Evolutionary conservation across 2,797 vertebrate genomes (phyloP).

Genomic region (Sebastes nivosus): DNA sequence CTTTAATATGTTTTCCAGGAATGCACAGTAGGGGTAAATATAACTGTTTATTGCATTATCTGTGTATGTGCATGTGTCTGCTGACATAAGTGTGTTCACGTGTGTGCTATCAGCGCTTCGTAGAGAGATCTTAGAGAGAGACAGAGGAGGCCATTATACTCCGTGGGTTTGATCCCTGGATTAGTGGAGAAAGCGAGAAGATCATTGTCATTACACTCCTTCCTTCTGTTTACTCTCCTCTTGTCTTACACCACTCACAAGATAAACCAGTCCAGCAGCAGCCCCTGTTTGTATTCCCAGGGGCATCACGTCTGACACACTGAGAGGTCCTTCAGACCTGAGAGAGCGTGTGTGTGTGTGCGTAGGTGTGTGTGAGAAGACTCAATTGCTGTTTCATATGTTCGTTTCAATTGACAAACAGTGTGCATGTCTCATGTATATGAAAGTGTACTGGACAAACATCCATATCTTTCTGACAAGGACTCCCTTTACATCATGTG

Average conservation of each 20-base stretch:
- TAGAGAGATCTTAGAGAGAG: background rate
- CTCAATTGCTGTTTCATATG: background rate
- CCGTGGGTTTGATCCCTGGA: constrained; percentile 25
- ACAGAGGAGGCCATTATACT: background rate
- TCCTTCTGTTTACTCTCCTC: constrained; percentile 58
- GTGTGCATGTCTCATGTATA: background rate
- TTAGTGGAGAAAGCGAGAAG: constrained; percentile 56
- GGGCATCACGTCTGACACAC: constrained; percentile 30
- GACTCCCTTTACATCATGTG: background rate
- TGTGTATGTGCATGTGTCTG: background rate
- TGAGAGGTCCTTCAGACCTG: constrained; percentile 20
- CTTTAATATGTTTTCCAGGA: background rate
- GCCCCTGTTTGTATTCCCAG: constrained; percentile 36
- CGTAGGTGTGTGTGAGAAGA: background rate
- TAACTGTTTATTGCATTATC: background rate
- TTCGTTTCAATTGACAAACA: background rate
- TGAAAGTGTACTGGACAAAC: background rate
- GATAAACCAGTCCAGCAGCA: constrained; percentile 38
- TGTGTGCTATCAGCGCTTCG: background rate
- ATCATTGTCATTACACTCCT: constrained; percentile 68
- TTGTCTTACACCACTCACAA: constrained; percentile 49
- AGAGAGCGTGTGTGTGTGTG: background rate
- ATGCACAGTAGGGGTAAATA: background rate
- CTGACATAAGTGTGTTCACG: background rate
- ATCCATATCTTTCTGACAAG: background rate